Conservation (phyloP, 2,113 vertebrate genomes). For the Phocoena sinus region DNA sequence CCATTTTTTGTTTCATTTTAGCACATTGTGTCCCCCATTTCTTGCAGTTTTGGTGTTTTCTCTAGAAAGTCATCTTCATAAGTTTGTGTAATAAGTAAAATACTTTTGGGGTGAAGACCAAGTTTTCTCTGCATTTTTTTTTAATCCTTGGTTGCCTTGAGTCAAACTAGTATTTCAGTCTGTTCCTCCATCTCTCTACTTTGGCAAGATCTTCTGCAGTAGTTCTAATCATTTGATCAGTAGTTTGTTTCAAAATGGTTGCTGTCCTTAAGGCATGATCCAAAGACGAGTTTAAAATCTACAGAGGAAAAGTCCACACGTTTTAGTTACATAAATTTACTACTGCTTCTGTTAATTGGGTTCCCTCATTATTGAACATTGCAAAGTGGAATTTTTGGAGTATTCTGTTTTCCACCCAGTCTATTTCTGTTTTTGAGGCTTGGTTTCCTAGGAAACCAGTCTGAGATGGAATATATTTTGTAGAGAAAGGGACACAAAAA, state of each 20-base stretch:
- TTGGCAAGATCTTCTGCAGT: constrained; percentile 87
- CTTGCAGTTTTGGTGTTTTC: background rate
- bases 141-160: background rate
- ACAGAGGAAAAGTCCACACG: constrained; percentile 61
- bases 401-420: constrained; percentile 27
- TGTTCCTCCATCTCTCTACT: constrained; percentile 75
- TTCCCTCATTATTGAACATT: constrained; percentile 13
- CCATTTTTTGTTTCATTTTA: background rate
- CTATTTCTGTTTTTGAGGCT: constrained; percentile 55
- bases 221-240: constrained; percentile 87
- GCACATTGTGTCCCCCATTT: background rate
- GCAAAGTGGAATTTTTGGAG: constrained; percentile 39
- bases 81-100: constrained; percentile 17
- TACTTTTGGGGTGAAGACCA: background rate
- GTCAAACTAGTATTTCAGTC: constrained; percentile 42
- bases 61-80: background rate
- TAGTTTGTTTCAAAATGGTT: constrained; percentile 87
- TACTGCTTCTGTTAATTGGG: background rate
- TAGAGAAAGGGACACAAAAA: constrained; percentile 30
- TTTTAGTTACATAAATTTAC: background rate
- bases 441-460: constrained; percentile 70
- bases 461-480: constrained; percentile 53
- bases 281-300: constrained; percentile 84
- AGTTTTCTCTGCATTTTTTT: background rate
- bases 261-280: constrained; percentile 90